Conservation (phyloP, 2,888 invertebrate genomes). For the Aleiodes leptofemur region DNA sequence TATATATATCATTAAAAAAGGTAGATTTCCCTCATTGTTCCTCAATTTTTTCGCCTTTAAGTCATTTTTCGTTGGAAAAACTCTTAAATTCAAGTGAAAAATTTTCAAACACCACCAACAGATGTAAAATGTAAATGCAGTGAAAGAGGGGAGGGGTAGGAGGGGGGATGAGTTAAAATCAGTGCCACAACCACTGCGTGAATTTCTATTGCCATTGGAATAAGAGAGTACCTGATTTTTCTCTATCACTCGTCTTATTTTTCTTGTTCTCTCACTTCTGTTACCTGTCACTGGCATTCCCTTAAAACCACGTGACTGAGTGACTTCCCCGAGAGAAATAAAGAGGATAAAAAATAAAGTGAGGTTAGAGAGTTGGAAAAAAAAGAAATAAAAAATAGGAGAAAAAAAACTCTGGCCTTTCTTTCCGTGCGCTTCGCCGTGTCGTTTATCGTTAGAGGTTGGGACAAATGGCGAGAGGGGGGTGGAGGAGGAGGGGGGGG, state of each 20-base stretch:
- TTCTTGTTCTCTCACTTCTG: conserved; percentile 4
- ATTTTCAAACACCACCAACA: conserved; percentile 20
- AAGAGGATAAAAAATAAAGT: conserved; percentile 31
- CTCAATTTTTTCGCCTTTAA: too few species aligned
- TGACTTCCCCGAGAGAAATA: conserved; percentile 54
- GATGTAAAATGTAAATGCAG: conserved; percentile 15
- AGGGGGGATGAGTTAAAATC: conserved; percentile 5
- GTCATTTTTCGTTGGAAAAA: neutral
- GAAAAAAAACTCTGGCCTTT: conserved; percentile 9
- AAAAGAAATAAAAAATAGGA: too few species aligned
- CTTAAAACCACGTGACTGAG: conserved; percentile 62
- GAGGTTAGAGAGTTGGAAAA: conserved; percentile 21
- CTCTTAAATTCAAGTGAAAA: conserved; percentile 2
- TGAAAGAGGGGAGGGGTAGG: too few species aligned
- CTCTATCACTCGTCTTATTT: neutral
- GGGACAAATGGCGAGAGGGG: conserved; percentile 19
- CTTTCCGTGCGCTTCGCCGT: conserved; percentile 41
- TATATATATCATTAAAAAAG: too few species aligned
- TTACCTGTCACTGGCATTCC: conserved; percentile 61
- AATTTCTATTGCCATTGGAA: conserved; percentile 18
- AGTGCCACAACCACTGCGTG: conserved; percentile 3
- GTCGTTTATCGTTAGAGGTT: conserved; percentile 21
- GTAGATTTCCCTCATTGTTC: neutral
- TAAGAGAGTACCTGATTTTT: neutral
- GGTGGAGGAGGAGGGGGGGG: conserved; percentile 4